phyloP scores from a whole-genome alignment of 2,797 vertebrate species.

The Diplodus sargus region DNA sequence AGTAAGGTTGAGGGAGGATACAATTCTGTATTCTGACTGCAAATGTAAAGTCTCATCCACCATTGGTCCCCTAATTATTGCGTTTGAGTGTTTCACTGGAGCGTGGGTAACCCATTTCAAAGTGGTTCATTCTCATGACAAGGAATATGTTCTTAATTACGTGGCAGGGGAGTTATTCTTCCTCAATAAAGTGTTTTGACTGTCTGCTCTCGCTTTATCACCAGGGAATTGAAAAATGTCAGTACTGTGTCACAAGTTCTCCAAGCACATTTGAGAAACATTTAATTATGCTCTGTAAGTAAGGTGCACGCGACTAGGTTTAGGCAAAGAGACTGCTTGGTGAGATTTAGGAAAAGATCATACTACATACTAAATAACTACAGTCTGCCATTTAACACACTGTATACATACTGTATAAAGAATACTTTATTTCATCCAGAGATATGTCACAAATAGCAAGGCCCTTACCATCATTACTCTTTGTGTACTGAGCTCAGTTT shows the following conservation, averaged over 20 bases:
- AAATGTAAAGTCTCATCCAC: background rate
- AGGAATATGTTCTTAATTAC: conserved; percentile 4
- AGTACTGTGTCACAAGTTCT: background rate
- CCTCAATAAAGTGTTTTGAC: background rate
- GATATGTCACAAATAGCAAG: background rate
- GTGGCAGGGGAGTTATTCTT: background rate
- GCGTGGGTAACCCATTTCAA: background rate
- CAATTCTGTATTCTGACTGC: background rate
- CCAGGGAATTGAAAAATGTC: background rate
- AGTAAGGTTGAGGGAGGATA: background rate
- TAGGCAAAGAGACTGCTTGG: no score
- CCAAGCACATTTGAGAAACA: background rate
- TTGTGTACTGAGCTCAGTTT: background rate
- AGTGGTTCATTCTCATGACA: background rate
- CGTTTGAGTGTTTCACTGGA: background rate
- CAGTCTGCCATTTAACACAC: no score
- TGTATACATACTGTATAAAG: no score
- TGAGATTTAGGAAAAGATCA: no score
- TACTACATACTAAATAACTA: no score
- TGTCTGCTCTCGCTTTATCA: background rate
- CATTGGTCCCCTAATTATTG: background rate
- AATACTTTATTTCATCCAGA: no score
- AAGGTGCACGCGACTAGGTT: background rate
- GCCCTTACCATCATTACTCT: background rate
- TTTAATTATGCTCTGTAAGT: background rate